phyloP scores from a whole-genome alignment of 2,113 vertebrate species.

The Esox niger region DNA sequence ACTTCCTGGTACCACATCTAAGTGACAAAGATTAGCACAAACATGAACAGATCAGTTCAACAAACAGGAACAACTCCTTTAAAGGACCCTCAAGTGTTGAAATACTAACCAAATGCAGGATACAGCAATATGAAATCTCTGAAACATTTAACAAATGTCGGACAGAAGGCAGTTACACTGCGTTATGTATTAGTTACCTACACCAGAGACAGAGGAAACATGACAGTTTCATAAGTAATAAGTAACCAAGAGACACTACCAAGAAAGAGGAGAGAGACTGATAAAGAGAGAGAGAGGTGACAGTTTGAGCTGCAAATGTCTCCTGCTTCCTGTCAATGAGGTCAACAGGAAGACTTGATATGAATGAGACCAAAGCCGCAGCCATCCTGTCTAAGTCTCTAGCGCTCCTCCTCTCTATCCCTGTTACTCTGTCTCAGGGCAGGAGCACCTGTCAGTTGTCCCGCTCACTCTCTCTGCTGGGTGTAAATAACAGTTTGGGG shows the following conservation, averaged over 20 bases:
- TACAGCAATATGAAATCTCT: too few species aligned
- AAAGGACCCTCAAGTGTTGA: too few species aligned
- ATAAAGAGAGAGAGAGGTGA: not conserved
- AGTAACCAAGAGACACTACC: not conserved
- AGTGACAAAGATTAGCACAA: too few species aligned
- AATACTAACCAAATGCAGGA: too few species aligned
- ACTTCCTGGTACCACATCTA: too few species aligned
- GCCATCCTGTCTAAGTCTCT: constrained; percentile 44
- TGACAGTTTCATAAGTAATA: not conserved
- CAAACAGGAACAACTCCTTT: too few species aligned
- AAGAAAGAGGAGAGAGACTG: not conserved
- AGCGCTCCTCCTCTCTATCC: not conserved
- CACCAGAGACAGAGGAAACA: not conserved
- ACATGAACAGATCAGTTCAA: too few species aligned
- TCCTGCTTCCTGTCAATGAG: not conserved
- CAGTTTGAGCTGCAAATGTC: not conserved
- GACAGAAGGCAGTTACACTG: not conserved
- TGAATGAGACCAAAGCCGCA: constrained; percentile 14
- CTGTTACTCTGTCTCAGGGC: not conserved
- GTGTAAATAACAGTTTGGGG: too few species aligned
- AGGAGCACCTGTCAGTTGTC: too few species aligned
- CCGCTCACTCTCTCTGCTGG: not conserved
- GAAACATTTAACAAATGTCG: too few species aligned
- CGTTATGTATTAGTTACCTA: too few species aligned
- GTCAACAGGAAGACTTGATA: not conserved